Percentiles rank a stretch among this genome's conserved stretches.
These are phyloP conservation scores for Meda fulgida DNA, from an alignment of 2,797 vertebrate species.

Conservation along the genomic window DNA sequence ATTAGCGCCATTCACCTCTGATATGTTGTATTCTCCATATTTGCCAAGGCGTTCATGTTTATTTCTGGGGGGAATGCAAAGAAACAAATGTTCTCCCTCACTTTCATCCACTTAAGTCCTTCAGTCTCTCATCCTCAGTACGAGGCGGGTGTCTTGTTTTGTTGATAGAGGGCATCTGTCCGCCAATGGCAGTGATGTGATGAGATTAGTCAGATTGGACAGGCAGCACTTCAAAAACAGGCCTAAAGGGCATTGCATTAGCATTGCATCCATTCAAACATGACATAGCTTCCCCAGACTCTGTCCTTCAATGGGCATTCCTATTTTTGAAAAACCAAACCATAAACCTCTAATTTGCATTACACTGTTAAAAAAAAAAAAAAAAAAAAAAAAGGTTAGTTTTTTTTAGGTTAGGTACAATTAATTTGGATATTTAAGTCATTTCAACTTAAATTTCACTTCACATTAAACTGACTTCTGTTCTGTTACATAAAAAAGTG, in stretches of 20 bases:
- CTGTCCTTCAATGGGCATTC: constrained; percentile 65
- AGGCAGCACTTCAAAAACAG: constrained; percentile 63
- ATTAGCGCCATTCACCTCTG: constrained; percentile 3
- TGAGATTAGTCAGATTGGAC: constrained; percentile 69
- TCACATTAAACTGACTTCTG: no score
- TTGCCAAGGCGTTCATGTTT: constrained; percentile 1
- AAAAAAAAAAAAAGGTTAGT: no score
- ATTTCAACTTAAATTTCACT: no score
- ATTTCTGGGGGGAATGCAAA: background rate
- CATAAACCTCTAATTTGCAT: constrained; percentile 57
- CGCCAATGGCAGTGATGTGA: constrained; percentile 67
- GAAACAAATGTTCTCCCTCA: background rate
- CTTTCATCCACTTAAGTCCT: constrained; percentile 8
- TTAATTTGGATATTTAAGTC: no score
- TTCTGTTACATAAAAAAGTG: no score
- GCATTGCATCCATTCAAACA: constrained; percentile 69
- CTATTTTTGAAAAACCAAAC: constrained; percentile 59
- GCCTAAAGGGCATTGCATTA: constrained; percentile 69
- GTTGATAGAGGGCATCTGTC: constrained; percentile 68
- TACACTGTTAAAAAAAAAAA: no score
- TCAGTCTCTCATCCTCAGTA: constrained; percentile 19
- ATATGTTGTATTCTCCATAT: background rate
- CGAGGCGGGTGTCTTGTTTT: constrained; percentile 43
- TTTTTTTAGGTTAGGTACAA: no score
- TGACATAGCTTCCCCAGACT: constrained; percentile 63